These are phyloP conservation scores for Scophthalmus maximus DNA, from an alignment of 2,113 vertebrate species.

Conservation along the genomic window DNA sequence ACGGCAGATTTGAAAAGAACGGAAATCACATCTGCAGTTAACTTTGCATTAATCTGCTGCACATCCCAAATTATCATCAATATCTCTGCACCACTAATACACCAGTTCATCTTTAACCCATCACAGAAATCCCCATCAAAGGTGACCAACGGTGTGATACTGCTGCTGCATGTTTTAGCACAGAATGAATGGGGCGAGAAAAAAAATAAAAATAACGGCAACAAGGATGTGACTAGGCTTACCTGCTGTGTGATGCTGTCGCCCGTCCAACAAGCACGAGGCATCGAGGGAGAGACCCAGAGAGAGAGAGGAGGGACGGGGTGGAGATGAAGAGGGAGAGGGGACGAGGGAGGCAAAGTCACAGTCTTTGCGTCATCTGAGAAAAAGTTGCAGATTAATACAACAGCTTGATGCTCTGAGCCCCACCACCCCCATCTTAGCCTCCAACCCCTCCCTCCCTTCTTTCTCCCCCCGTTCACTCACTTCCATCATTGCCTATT, in stretches of 20 bases:
- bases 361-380: slow-evolving; percentile 83
- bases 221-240: slow-evolving; percentile 34
- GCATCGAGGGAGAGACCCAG: slow-evolving; percentile 63
- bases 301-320: background rate
- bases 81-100: background rate
- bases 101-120: background rate
- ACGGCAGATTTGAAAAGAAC: background rate
- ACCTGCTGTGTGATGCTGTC: slow-evolving; percentile 74
- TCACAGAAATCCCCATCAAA: background rate
- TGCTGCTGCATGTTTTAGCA: background rate
- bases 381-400: slow-evolving; percentile 84
- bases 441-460: slow-evolving; percentile 15
- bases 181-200: background rate
- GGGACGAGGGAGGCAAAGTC: slow-evolving; percentile 62
- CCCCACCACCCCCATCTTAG: slow-evolving; percentile 31
- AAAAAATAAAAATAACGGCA: background rate
- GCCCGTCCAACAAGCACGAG: slow-evolving; percentile 69
- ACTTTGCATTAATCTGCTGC: background rate
- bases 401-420: slow-evolving; percentile 71
- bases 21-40: background rate
- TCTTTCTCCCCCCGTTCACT: slow-evolving; percentile 4
- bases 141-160: background rate
- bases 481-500: background rate
- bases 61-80: background rate
- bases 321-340: slow-evolving; percentile 57